Base-by-base conservation (phyloP, 2,888 invertebrate genomes). In the Notodonta ziczac region DNA sequence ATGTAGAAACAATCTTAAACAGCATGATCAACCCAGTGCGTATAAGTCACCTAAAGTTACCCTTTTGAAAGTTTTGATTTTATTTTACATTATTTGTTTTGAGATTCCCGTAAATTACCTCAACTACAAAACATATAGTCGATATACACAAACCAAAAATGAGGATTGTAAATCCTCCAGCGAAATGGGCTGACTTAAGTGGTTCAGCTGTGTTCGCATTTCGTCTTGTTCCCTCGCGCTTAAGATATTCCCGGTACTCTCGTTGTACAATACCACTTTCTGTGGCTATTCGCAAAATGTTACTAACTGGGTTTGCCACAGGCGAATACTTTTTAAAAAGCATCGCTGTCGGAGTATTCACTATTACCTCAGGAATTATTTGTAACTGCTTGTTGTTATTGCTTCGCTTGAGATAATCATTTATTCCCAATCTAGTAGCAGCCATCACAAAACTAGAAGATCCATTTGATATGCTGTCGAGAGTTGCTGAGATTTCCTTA, bases 301-400 rank as follows among this genome's bases (percentile, higher is more conserved):
- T 67, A 60, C 69, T 83, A 1, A 88, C 57, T 2, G 85, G 80
- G 9, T 60, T 44, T 4, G 73, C 66, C 7, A 88, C 57, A 0
- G 84, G 80, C 4, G 86, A 85, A 71, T 75, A 78, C 57, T 81
- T 86, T 57, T 69, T 86, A 40, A 83, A 84, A 71, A 82, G 87
- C 56, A 89, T 77, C 10, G 85, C 88, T 1, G 80, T 80, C 4
- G 88, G 88, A 67, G 84, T 87, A 52, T 81, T 85, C 0, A 86
- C 76, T 57, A 89, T 86, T 59, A 87, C 87, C 14, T 83, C 72
- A 1, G 87, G 84, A 57, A 89, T 72, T 39, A 88, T 84, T 66
- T 89, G 86, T 44, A 89, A 50, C 10, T 66, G 67, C 55, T 76
- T 79, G 1, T 70, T 62, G 1, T 82, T 83, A n/a, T 80, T 83